A percentile compares a stretch with the other conserved stretches of the same genome.
Conservation (phyloP, 2,113 vertebrate genomes). For the Poecile atricapillus region DNA sequence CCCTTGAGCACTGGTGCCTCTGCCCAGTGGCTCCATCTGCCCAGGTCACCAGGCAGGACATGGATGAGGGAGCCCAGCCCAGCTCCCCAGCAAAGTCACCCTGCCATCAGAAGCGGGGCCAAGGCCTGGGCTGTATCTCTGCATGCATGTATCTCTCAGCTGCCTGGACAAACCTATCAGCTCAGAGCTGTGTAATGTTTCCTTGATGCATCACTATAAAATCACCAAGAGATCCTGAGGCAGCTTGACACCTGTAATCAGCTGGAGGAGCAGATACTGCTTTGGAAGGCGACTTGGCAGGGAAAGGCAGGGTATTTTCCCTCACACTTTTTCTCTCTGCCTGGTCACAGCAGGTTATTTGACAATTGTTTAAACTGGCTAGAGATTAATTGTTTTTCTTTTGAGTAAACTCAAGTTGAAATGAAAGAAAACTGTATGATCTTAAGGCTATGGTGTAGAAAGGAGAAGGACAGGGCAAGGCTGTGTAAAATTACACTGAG, state of each 20-base stretch:
- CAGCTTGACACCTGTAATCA: neutral
- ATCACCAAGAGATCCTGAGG: neutral
- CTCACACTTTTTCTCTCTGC: neutral
- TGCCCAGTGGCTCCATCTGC: neutral
- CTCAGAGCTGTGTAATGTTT: neutral
- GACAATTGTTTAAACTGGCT: neutral
- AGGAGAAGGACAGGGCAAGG: neutral
- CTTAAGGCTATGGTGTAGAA: neutral
- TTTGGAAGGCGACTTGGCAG: neutral
- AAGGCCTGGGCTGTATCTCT: neutral
- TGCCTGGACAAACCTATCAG: neutral
- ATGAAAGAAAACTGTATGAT: neutral
- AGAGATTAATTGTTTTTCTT: neutral
- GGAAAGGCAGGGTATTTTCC: neutral
- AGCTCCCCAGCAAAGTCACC: neutral
- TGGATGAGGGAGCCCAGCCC: neutral
- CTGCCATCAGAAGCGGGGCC: fast-evolving
- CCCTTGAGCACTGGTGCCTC: fast-evolving
- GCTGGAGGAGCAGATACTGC: neutral
- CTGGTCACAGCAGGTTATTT: neutral
- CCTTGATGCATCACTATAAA: neutral
- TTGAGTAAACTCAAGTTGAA: neutral
- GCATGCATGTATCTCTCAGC: neutral
- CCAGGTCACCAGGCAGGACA: neutral
- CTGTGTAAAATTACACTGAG: neutral